Evolutionary conservation across 2,888 invertebrate species (phyloP), one percentile per base, ranked within the genome.

Genomic region (Spisula solida): DNA sequence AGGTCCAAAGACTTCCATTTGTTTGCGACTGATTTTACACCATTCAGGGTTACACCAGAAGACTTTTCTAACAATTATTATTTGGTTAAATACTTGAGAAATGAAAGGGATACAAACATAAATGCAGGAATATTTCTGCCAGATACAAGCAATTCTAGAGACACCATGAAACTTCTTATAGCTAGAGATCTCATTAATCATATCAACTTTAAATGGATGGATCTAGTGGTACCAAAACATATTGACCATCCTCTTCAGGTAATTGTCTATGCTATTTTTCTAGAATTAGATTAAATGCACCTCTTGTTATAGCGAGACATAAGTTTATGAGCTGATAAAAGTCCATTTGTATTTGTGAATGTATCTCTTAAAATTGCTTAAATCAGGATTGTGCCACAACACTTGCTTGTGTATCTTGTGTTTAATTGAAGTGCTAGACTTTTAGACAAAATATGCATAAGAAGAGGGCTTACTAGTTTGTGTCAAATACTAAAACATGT

Each of bases 1-100:
- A 88, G 70, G 29, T 66, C 82, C 56, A 88, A 78, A 78, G 88
- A 88, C 56, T 90, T 82, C 48, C 86, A 90, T 75, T 90, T 82
- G 34, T 90, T 90, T 79, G 90, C 88, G 10, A 83, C 82, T 14
- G 88, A 90, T 47, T 91, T 51, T 41, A 84, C 86, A 60, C 80
- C 84, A 31, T 86, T 70, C 34, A 48, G 85, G 14, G 16, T 85
- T n/a, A 75, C 25, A 20, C 56, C 48, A 20, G 75, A 48, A 20
- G 86, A 87, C 29, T 87, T 87, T 75, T 10, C 31, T 2, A 51
- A 82, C 41, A 86, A 81, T 70, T 81, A 81, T 66, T 81, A 56
- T 34, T 66, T 86, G 20, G 25, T 41, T 10, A 47, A 29, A 2
- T 85, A 85, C 34, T 14, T 80, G 6, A 25, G 4, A 60, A 31